Evolutionary conservation across 92 coral and sea anemone genomes (phyloP).

Genomic region (Umimayanthus chanpuru): DNA sequence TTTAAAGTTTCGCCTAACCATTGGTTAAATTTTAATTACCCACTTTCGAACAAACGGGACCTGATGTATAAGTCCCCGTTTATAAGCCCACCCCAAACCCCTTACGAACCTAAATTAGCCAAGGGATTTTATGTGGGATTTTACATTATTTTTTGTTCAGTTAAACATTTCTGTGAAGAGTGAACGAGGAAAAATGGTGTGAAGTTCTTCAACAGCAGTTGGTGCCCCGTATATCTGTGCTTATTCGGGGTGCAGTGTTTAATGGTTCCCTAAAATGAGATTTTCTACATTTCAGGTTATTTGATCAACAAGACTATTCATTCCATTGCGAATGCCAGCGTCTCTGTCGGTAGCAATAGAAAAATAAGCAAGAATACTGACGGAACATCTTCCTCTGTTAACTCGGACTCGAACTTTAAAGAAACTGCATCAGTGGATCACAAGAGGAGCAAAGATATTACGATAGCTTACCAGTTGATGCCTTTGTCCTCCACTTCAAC

Average conservation of each 20-base stretch:
- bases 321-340: background rate
- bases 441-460: background rate
- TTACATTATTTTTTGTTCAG: too few relatives aligned
- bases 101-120: too few relatives aligned
- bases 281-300: background rate
- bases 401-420: background rate
- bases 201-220: too few relatives aligned
- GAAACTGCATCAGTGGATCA: background rate
- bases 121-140: too few relatives aligned
- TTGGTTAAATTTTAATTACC: too few relatives aligned
- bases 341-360: too few relatives aligned
- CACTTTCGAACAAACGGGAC: too few relatives aligned
- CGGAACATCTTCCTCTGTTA: background rate
- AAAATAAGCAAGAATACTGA: background rate
- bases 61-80: too few relatives aligned
- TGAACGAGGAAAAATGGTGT: too few relatives aligned
- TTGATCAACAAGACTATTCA: background rate
- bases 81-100: too few relatives aligned
- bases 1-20: too few relatives aligned
- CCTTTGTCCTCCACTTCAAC: background rate
- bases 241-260: background rate
- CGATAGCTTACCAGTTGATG: background rate
- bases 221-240: background rate
- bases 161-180: too few relatives aligned
- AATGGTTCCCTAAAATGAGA: background rate